Conservation (phyloP, 2,797 vertebrate species). For the Onychomys arenicola region DNA sequence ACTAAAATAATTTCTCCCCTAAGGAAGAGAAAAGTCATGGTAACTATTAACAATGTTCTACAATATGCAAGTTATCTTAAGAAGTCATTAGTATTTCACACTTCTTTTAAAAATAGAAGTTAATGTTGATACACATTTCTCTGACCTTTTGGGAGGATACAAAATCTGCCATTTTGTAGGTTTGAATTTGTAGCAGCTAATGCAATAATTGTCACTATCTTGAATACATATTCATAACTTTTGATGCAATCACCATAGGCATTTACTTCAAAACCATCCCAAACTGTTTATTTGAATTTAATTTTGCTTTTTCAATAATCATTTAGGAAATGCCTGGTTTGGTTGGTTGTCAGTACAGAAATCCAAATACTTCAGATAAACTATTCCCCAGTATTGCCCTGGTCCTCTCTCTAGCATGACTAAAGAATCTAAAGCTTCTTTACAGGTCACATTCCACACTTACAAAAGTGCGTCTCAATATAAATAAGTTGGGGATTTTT, state of each 20-base stretch:
- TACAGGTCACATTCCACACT: not conserved
- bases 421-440: not conserved
- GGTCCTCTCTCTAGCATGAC: not conserved
- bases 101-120: not conserved
- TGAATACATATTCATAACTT: slow-evolving; percentile 12
- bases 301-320: slow-evolving; percentile 20
- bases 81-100: not conserved
- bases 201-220: not conserved
- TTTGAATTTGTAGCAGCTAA: not conserved
- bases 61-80: not conserved
- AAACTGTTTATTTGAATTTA: not conserved
- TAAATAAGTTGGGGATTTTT: not conserved
- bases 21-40: not conserved
- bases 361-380: slow-evolving; percentile 12
- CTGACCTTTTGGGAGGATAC: not conserved
- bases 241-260: not conserved
- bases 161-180: not conserved
- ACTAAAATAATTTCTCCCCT: not conserved
- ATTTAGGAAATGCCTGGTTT: not conserved
- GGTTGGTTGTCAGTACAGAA: slow-evolving; percentile 4
- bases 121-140: not conserved
- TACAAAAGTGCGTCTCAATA: not conserved
- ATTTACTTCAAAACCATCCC: slow-evolving; percentile 22
- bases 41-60: not conserved
- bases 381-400: not conserved